These are phyloP conservation scores for Pleuronectes platessa DNA, from an alignment of 2,113 vertebrate genomes.

Conservation along the genomic window DNA sequence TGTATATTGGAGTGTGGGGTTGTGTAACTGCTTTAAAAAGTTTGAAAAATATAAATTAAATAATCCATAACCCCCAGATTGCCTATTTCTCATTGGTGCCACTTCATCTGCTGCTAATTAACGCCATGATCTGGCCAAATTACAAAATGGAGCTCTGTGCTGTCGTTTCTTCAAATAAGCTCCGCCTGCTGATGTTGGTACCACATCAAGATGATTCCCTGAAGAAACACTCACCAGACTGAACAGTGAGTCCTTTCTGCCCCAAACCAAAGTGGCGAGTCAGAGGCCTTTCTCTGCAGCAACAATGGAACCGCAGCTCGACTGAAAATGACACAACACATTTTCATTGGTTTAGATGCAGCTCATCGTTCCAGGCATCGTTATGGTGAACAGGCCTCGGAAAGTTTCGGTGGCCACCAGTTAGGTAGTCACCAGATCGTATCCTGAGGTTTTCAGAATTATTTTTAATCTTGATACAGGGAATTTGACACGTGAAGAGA, in stretches of 20 bases:
- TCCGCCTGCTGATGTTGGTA: constrained; percentile 1
- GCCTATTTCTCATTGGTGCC: constrained; percentile 1
- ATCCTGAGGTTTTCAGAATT: background rate
- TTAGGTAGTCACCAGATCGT: background rate
- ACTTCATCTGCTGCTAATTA: constrained; percentile 30
- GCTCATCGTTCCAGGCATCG: constrained; percentile 26
- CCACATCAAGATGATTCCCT: background rate
- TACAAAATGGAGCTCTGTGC: constrained; percentile 3
- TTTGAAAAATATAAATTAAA: too few species aligned
- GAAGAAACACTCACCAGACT: constrained; percentile 22
- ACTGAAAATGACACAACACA: constrained; percentile 46
- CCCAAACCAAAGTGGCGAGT: constrained; percentile 24
- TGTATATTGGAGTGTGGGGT: background rate
- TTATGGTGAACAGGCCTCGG: constrained; percentile 22
- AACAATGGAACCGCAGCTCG: constrained; percentile 35
- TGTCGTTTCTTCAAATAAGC: constrained; percentile 5
- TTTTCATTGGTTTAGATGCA: constrained; percentile 30
- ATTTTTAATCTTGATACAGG: background rate
- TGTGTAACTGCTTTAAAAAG: background rate
- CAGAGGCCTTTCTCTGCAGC: constrained; percentile 45
- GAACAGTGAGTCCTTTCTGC: constrained; percentile 8
- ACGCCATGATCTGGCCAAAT: constrained; percentile 29
- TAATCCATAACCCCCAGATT: background rate
- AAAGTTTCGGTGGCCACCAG: background rate
- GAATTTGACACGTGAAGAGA: background rate